Conservation (phyloP, 2,797 vertebrate genomes). For the Phataginus tetradactyla region DNA sequence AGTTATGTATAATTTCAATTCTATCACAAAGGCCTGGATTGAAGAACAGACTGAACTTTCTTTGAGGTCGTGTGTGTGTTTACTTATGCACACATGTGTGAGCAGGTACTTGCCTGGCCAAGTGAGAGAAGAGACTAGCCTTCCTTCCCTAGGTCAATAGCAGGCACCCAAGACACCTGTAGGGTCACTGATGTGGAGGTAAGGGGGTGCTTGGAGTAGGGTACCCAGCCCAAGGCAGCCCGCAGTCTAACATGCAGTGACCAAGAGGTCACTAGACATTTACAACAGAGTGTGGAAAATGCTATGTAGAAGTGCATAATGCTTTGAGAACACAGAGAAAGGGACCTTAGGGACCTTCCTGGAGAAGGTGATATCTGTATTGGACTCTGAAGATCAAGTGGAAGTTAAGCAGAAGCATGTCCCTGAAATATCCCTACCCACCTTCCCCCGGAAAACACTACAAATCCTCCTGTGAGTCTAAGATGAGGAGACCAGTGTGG, state of each 20-base stretch:
- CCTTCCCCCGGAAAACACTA: not conserved
- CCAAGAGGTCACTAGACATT: not conserved
- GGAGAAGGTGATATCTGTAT: not conserved
- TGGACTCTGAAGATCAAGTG: slow-evolving; percentile 7
- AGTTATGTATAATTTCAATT: not conserved
- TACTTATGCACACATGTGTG: accelerated
- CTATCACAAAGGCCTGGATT: not conserved
- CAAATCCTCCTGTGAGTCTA: not conserved
- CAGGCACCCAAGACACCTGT: not conserved
- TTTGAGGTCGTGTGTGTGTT: not conserved
- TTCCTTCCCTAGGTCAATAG: not conserved
- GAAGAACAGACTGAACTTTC: not conserved
- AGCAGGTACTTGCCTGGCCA: not conserved
- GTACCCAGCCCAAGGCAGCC: not conserved
- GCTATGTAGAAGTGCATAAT: not conserved
- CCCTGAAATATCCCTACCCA: not conserved
- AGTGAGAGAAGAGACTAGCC: not conserved
- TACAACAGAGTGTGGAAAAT: not conserved
- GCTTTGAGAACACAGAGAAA: not conserved
- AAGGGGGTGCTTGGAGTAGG: not conserved
- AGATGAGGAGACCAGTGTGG: not conserved
- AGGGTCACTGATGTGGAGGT: not conserved
- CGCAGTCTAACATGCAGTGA: not conserved
- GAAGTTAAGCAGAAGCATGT: not conserved
- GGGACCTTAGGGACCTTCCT: not conserved